These are phyloP conservation scores for Siniperca scherzeri DNA, from an alignment of 2,797 vertebrate genomes.

Conservation along the genomic window DNA sequence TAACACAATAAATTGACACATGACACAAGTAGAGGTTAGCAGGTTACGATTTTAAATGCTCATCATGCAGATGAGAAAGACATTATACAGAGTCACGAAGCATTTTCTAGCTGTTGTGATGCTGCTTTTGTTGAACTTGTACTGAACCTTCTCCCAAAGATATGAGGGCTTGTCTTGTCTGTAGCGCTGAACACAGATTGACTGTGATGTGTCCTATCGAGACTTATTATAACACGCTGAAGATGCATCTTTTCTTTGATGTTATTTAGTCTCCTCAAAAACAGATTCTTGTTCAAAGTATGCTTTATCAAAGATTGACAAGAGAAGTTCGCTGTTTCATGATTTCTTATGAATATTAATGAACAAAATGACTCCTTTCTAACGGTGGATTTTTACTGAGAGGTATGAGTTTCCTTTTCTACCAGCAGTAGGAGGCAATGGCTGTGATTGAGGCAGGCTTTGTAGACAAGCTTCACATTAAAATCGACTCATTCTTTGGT, in stretches of 20 bases:
- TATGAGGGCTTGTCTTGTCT: slow-evolving; percentile 38
- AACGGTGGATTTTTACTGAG: slow-evolving; percentile 4
- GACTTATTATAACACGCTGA: slow-evolving; percentile 29
- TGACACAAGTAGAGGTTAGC: slow-evolving; percentile 21
- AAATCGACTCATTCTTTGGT: slow-evolving; percentile 45
- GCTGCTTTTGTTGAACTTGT: slow-evolving; percentile 59
- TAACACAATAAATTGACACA: slow-evolving; percentile 19
- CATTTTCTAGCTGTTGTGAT: slow-evolving; percentile 7
- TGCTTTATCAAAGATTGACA: slow-evolving; percentile 64
- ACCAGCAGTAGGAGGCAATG: slow-evolving; percentile 19
- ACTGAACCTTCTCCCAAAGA: slow-evolving; percentile 53
- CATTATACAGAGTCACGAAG: background rate
- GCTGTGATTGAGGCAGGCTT: slow-evolving; percentile 50
- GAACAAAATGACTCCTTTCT: slow-evolving; percentile 47
- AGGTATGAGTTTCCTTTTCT: slow-evolving; percentile 26
- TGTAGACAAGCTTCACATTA: slow-evolving; percentile 48
- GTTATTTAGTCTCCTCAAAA: slow-evolving; percentile 54
- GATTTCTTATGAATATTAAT: slow-evolving; percentile 68
- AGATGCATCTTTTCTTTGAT: slow-evolving; percentile 63
- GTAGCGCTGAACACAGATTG: slow-evolving; percentile 22
- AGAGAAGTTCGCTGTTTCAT: slow-evolving; percentile 47
- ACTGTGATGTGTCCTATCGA: slow-evolving; percentile 52
- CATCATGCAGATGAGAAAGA: slow-evolving; percentile 27
- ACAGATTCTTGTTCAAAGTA: slow-evolving; percentile 58
- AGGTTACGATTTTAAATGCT: slow-evolving; percentile 32